These are phyloP conservation scores for Heteromormyrus szaboi DNA, from an alignment of 2,797 vertebrate genomes.

Conservation along the genomic window DNA sequence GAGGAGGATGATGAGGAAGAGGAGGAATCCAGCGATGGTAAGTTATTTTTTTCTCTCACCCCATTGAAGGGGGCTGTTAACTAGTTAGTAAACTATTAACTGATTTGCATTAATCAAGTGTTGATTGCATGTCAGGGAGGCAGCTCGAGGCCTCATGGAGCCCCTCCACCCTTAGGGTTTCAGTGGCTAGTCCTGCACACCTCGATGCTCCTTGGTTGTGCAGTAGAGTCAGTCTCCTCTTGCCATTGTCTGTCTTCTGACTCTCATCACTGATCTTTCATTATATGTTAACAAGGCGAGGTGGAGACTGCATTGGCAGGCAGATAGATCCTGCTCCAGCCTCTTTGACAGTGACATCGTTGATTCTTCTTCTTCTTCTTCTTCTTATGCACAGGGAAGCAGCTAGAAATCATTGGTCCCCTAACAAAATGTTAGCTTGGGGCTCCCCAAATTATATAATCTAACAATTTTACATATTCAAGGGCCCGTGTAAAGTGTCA, in stretches of 20 bases:
- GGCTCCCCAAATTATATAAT: neutral
- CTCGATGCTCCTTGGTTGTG: neutral
- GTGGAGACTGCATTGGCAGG: neutral
- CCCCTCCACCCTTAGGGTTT: neutral
- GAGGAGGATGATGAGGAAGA: slow-evolving; percentile 37
- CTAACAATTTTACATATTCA: neutral
- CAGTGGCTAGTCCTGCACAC: neutral
- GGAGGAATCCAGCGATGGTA: slow-evolving; percentile 75
- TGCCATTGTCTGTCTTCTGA: neutral
- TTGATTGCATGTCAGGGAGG: neutral
- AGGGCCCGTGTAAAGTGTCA: neutral
- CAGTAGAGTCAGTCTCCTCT: neutral
- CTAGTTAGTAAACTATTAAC: neutral
- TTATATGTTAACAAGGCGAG: neutral
- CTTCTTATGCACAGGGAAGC: neutral
- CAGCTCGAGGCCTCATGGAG: neutral
- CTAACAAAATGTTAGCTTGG: neutral
- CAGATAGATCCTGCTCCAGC: neutral
- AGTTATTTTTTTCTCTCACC: slow-evolving; percentile 4
- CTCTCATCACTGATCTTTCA: neutral
- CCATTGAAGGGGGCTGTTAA: neutral
- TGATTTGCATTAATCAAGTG: neutral
- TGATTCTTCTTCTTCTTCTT: neutral
- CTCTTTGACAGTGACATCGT: neutral
- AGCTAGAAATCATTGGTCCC: neutral